phyloP scores from a whole-genome alignment of 1,140 invertebrate genomes.

The Dendroctonus valens region DNA sequence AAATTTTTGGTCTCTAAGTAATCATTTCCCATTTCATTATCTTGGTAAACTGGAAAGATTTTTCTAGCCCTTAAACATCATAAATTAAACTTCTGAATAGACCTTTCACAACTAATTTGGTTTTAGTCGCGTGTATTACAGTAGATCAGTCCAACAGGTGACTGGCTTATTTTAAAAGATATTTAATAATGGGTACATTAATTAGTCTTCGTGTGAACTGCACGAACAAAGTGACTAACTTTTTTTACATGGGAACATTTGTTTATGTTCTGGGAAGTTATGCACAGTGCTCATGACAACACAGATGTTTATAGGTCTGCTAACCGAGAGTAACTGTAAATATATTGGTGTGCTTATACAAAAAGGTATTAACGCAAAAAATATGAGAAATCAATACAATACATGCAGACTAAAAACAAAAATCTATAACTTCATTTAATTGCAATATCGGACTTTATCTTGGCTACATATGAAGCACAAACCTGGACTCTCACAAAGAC shows the following conservation, averaged over 20 bases:
- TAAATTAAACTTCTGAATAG: no score
- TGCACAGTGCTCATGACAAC: conserved; percentile 4
- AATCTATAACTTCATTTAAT: neutral
- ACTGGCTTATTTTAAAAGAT: neutral
- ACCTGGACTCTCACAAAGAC: no score
- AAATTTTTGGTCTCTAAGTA: no score
- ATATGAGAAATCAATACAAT: neutral
- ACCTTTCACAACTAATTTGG: no score
- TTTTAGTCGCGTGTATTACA: no score
- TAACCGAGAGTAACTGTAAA: neutral
- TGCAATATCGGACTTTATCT: no score
- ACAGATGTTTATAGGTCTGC: conserved; percentile 9
- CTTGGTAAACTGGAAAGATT: no score
- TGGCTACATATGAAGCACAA: no score
- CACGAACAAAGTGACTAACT: neutral
- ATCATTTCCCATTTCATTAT: no score
- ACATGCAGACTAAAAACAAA: neutral
- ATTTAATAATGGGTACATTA: conserved; percentile 1
- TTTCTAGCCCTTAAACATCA: no score
- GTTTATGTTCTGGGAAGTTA: conserved; percentile 12
- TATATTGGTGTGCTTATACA: neutral
- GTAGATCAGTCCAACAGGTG: neutral
- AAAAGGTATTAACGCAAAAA: neutral
- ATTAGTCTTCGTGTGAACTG: conserved; percentile 13
- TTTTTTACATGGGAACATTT: conserved; percentile 11